Conservation (phyloP, 2,797 vertebrate genomes). For the Sebastes oblongus region DNA sequence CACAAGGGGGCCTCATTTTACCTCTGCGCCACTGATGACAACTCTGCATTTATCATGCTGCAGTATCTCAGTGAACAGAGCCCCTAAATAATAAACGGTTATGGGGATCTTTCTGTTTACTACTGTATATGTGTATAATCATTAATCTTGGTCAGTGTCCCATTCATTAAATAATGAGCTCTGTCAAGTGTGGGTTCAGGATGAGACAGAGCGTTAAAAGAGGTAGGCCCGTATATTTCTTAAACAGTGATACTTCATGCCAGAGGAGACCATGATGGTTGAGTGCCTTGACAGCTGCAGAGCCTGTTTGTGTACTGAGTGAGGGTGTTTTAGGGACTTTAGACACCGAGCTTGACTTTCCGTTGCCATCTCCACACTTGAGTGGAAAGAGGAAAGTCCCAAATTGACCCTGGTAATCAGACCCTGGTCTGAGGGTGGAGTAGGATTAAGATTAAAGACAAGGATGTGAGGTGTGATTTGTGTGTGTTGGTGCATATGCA, state of each 20-base stretch:
- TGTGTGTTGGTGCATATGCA: background rate
- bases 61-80: background rate
- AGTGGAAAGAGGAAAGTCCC: conserved; percentile 84
- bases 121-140: background rate
- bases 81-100: background rate
- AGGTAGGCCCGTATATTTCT: background rate
- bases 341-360: conserved; percentile 69
- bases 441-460: conserved; percentile 19
- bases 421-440: conserved; percentile 47
- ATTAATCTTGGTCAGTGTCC: background rate
- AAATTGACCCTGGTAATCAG: conserved; percentile 83
- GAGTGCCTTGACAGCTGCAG: conserved; percentile 66
- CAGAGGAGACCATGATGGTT: conserved; percentile 34
- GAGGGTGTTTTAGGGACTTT: conserved; percentile 84
- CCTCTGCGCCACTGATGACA: background rate
- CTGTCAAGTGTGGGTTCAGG: background rate
- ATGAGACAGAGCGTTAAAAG: background rate
- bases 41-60: background rate
- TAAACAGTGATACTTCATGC: conserved; percentile 10
- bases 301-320: conserved; percentile 36
- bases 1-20: conserved; percentile 49
- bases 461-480: background rate
- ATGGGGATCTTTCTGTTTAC: background rate
- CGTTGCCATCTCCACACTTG: conserved; percentile 69
- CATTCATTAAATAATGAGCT: background rate